These are phyloP conservation scores for Coregonus suidteri DNA, from an alignment of 2,797 vertebrate species.

Conservation along the genomic window DNA sequence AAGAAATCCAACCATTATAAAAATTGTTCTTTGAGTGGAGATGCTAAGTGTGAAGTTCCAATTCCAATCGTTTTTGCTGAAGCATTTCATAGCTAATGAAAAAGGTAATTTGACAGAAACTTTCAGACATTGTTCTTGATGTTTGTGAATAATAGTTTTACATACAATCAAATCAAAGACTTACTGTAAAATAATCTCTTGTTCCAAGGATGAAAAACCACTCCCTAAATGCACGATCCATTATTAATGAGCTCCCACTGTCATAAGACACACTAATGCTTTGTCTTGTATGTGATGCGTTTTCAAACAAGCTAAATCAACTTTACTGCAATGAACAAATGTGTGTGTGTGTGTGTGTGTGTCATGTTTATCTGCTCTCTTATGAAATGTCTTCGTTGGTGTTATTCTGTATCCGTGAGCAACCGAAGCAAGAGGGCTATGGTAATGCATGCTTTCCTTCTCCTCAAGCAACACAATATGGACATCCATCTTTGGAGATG, in stretches of 20 bases:
- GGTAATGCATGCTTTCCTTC: neutral
- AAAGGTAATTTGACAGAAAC: neutral
- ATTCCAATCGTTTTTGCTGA: neutral
- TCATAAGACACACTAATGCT: neutral
- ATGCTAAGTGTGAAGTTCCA: neutral
- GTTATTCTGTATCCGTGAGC: neutral
- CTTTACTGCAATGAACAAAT: neutral
- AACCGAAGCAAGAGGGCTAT: neutral
- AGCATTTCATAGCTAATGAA: neutral
- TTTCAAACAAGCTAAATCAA: conserved; percentile 1
- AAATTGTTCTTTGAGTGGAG: neutral
- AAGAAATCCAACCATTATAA: neutral
- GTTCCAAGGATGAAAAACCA: neutral
- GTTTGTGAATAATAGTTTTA: neutral
- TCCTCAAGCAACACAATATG: neutral
- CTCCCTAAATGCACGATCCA: neutral
- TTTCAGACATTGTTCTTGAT: neutral
- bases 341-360: neutral
- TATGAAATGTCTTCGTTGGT: neutral
- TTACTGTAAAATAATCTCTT: neutral
- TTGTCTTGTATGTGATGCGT: neutral
- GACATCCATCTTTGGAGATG: neutral
- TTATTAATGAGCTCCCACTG: neutral
- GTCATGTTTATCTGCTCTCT: neutral
- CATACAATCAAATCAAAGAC: neutral